Conservation (phyloP, 2,888 invertebrate genomes). For the Dorcus hopei region DNA sequence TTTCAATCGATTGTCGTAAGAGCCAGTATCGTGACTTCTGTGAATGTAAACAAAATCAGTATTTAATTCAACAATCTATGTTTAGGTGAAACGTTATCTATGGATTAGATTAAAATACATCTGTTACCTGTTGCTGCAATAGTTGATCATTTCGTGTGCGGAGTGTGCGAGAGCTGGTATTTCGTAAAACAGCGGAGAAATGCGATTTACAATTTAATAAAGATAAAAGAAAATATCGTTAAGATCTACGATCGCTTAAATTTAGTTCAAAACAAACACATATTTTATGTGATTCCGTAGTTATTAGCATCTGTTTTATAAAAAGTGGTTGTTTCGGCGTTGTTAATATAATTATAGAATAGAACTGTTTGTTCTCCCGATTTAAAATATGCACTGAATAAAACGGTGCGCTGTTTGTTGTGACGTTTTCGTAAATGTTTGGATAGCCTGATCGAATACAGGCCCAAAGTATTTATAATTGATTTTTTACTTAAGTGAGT, state of each 20-base stretch:
- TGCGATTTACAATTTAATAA: not conserved
- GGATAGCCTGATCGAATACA: constrained; percentile 45
- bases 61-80: constrained; percentile 17
- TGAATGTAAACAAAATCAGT: constrained; percentile 19
- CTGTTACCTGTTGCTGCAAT: constrained; percentile 8
- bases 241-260: too few relatives aligned
- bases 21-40: not conserved
- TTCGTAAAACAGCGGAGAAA: not conserved
- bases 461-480: constrained; percentile 39
- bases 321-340: too few relatives aligned
- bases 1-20: too few relatives aligned
- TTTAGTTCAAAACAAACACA: too few relatives aligned
- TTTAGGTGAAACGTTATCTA: constrained; percentile 23
- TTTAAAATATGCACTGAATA: constrained; percentile 36
- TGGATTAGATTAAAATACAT: constrained; percentile 26
- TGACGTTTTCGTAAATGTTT: constrained; percentile 47
- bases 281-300: too few relatives aligned
- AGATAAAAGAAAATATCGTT: too few relatives aligned
- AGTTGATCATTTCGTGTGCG: not conserved
- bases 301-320: too few relatives aligned
- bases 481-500: constrained; percentile 31
- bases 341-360: too few relatives aligned
- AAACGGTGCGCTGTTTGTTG: constrained; percentile 40
- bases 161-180: not conserved
- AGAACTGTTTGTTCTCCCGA: not conserved